Evolutionary conservation across 2,888 invertebrate genomes (phyloP).

Genomic region (Melanostoma mellinum): DNA sequence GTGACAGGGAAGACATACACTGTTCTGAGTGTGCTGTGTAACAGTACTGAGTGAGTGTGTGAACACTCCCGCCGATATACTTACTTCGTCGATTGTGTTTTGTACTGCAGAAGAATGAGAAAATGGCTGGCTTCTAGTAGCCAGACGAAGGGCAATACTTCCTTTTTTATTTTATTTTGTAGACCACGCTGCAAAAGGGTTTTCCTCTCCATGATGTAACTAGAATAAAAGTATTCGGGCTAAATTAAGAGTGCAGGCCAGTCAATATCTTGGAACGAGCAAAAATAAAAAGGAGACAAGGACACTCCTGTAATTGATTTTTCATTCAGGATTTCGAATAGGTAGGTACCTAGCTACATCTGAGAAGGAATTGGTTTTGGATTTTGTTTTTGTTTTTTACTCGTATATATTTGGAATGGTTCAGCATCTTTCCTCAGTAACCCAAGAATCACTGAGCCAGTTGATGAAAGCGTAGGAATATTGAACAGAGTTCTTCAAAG

Average conservation of each 20-base stretch:
- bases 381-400: not conserved
- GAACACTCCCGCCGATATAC: conserved; percentile 1
- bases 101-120: conserved; percentile 2
- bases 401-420: not conserved
- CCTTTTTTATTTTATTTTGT: not conserved
- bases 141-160: conserved; percentile 11
- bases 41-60: conserved; percentile 3
- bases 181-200: not conserved
- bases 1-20: conserved; percentile 33
- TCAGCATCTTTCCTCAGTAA: not conserved
- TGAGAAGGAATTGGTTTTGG: not conserved
- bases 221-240: not conserved
- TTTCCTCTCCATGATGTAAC: conserved; percentile 40
- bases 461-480: not conserved
- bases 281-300: conserved; percentile 1
- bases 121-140: conserved; percentile 30
- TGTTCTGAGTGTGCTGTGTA: not conserved
- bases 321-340: conserved; percentile 27
- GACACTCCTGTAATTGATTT: conserved; percentile 58
- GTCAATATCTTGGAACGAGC: conserved; percentile 25
- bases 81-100: conserved; percentile 14
- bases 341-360: not conserved
- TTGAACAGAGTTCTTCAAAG: not conserved
- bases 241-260: conserved; percentile 15
- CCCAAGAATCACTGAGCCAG: not conserved